These are phyloP conservation scores for Nephila pilipes DNA, from an alignment of 1,140 invertebrate genomes.

Conservation along the genomic window DNA sequence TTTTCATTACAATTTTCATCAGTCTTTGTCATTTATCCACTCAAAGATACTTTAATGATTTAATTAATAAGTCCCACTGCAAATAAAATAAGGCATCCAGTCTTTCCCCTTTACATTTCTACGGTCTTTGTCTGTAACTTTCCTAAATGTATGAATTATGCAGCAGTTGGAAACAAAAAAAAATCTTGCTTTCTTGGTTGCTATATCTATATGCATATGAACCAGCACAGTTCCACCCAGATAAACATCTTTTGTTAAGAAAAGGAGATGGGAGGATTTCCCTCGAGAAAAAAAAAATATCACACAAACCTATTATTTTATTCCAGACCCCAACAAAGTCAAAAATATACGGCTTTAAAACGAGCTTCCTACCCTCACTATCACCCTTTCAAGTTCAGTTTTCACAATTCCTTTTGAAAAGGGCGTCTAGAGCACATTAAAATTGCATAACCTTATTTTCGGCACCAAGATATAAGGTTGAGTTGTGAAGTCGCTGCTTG, in stretches of 20 bases:
- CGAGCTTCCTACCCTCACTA: neutral
- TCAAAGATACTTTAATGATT: neutral
- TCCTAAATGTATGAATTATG: slow-evolving; percentile 33
- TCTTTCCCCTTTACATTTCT: neutral
- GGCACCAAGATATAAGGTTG: neutral
- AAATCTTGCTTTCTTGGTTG: neutral
- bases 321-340: slow-evolving; percentile 6
- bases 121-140: neutral
- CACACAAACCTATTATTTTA: slow-evolving; percentile 50
- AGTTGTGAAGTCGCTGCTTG: neutral
- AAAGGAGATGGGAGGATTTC: slow-evolving; percentile 4
- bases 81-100: neutral
- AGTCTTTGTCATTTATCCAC: neutral
- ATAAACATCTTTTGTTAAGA: slow-evolving; percentile 59
- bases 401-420: slow-evolving; percentile 17
- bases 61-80: neutral
- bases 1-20: neutral
- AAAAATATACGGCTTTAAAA: slow-evolving; percentile 60
- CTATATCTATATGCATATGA: slow-evolving; percentile 21
- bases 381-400: neutral
- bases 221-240: neutral
- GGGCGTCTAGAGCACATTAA: slow-evolving; percentile 26
- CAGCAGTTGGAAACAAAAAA: neutral
- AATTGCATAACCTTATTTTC: slow-evolving; percentile 55
- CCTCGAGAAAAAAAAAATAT: slow-evolving; percentile 10